Evolutionary conservation across 2,113 vertebrate genomes (phyloP).

Genomic region (Gnathonemus longibarbis): DNA sequence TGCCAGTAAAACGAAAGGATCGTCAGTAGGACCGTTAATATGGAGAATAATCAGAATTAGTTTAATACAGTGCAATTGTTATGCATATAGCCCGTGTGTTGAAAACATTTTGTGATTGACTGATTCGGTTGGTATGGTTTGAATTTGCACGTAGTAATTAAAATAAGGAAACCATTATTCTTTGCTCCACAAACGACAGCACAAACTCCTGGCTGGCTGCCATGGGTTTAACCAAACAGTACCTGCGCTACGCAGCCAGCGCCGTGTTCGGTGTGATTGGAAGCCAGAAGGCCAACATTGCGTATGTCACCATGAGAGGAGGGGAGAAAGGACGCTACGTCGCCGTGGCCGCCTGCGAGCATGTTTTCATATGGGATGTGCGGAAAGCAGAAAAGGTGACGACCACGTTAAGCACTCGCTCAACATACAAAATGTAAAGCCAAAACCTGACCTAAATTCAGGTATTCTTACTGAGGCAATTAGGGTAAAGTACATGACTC

Average conservation of each 20-base stretch:
- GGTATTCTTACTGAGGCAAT: background rate
- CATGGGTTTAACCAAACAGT: constrained; percentile 95
- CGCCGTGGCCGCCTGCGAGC: constrained; percentile 86
- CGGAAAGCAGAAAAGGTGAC: constrained; percentile 89
- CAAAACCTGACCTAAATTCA: background rate
- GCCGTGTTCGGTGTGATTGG: constrained; percentile 85
- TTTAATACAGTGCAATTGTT: background rate
- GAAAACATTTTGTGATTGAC: background rate
- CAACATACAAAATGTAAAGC: background rate
- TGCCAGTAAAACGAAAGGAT: background rate
- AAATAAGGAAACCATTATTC: background rate
- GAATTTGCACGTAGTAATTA: background rate
- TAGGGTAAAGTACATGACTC: background rate
- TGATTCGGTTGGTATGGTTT: background rate
- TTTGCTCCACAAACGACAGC: constrained; percentile 48
- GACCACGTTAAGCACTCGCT: background rate
- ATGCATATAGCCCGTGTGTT: background rate
- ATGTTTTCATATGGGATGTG: constrained; percentile 91
- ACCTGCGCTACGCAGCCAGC: constrained; percentile 75
- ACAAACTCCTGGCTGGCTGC: constrained; percentile 8
- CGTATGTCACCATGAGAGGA: constrained; percentile 71
- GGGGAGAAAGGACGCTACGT: constrained; percentile 82
- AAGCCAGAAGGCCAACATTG: constrained; percentile 72
- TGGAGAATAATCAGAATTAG: background rate
- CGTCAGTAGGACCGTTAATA: background rate